Base-by-base conservation (phyloP, 2,888 invertebrate species). In the Drosophila kambysellisi region DNA sequence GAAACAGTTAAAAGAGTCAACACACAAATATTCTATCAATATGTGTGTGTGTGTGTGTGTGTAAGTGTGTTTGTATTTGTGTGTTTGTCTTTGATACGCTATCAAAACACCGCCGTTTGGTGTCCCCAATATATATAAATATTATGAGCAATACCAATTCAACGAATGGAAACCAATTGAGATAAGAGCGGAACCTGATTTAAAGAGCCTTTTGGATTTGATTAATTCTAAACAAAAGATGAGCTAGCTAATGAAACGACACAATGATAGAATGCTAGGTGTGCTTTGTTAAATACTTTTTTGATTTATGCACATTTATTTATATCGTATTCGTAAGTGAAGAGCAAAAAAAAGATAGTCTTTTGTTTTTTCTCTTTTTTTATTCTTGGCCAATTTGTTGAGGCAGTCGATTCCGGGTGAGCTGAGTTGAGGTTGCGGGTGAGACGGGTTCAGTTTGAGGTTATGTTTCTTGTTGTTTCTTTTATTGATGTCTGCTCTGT, bases 61-160 rank as follows among this genome's bases (percentile, higher is more conserved):
- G 39, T 29, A 25, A 29, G 17, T 37, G 11, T 57, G 46, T 61
- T 58, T 30, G 29, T 29, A 37, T 59, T 33, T 52, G 20, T 35
- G 46, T 82, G 69, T 78, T 82, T 80, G 60, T 62, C 30, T 76
- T 60, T 76, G 88, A 84, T 84, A 84, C 71, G 85, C 61, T 85
- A 88, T 88, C 88, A 58, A 70, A 67, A 54, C 59, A 46, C 52
- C 56, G 29, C n/a, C 33, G 43, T 59, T 46, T 41, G 48, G 67
- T 70, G 82, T 43, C 71, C 74, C 67, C 66, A 81, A 82, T 82
- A 61, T 41, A 39, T 58, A 39, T 39, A 46, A 25, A 46, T 60
- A 60, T 66, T 60, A 60, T 68, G 60, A 57, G 67, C 76, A 72
- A 79, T 75, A 56, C 58, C 52, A 69, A 43, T 77, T 68, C 52